Evolutionary conservation across 1,140 invertebrate species (phyloP), one percentile per base, ranked within the genome.

Genomic region (Drosophila virilis): DNA sequence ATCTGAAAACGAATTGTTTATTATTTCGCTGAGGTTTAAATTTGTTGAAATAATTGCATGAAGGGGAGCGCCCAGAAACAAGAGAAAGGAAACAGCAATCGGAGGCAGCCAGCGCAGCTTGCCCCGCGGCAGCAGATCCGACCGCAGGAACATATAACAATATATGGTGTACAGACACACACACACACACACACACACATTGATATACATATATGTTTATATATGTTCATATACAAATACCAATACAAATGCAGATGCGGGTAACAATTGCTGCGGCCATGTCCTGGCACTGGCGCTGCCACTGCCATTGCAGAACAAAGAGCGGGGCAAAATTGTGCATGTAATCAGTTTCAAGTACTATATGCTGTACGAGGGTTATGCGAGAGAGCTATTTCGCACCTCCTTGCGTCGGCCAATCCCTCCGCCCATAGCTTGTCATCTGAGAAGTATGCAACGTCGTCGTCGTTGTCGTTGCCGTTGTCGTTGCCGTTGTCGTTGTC

Each of bases 1-100:
- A 89, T 89, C 84, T 89, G 84, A 89, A 89, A 84, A 89, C 84
- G 84, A 89, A 89, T 89, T 90, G 84, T 89, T 89, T 89, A 89
- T 89, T 89, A 89, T 89, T 89, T 89, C 84, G 80, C 85, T 89
- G 84, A 90, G 84, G 84, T 89, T 89, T 89, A 89, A 89, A 89
- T 89, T 89, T 89, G 84, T 89, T 89, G 84, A 89, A 89, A 89
- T 89, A 89, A 89, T 89, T 89, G 84, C 84, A 78, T 84, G 55
- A 10, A 40, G 50, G 48, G 65, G 80, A n/a, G 40, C 13, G 32
- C 10, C 28, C 57, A 59, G 54, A 54, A 69, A 69, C 64, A 64
- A 46, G 60, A 33, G 67, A 78, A 80, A 85, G 83, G 79, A 76
- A 88, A 67, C 75, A 77, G 83, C 76, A 86, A 86, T 86, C 66